Conservation (phyloP, 2,888 invertebrate species). For the Protodeltote pygarga region DNA sequence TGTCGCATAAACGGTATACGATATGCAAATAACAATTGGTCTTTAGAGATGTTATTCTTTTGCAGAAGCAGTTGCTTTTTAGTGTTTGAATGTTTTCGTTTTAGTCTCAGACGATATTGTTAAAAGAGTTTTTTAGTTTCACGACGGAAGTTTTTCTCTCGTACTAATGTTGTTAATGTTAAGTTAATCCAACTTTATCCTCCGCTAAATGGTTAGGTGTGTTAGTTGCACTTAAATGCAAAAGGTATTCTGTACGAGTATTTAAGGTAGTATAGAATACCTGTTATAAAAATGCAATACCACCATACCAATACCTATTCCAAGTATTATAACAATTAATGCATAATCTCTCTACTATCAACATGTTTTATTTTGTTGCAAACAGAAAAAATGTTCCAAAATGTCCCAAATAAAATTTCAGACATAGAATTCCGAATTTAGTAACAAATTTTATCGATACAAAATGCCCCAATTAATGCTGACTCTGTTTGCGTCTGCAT, state of each 20-base stretch:
- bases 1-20: neutral
- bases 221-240: conserved; percentile 1
- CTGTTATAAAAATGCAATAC: too few relatives aligned
- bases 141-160: conserved; percentile 17
- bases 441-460: conserved; percentile 61
- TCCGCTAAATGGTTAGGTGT: too few relatives aligned
- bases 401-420: conserved; percentile 7
- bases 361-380: too few relatives aligned
- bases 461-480: conserved; percentile 76
- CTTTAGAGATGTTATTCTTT: conserved; percentile 14
- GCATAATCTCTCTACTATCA: too few relatives aligned
- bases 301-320: too few relatives aligned
- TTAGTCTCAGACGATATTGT: conserved; percentile 32
- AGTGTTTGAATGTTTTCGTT: conserved; percentile 26
- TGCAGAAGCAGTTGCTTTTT: conserved; percentile 21
- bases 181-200: conserved; percentile 2
- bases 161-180: conserved; percentile 5
- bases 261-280: too few relatives aligned
- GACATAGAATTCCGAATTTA: conserved; percentile 36
- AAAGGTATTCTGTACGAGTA: too few relatives aligned
- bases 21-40: conserved; percentile 28
- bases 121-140: conserved; percentile 37
- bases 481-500: conserved; percentile 80
- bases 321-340: too few relatives aligned
- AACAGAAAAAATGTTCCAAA: neutral